Percentiles rank a stretch among this genome's conserved stretches.
Conservation (phyloP, 2,797 vertebrate species). For the Lophotriccus pileatus region DNA sequence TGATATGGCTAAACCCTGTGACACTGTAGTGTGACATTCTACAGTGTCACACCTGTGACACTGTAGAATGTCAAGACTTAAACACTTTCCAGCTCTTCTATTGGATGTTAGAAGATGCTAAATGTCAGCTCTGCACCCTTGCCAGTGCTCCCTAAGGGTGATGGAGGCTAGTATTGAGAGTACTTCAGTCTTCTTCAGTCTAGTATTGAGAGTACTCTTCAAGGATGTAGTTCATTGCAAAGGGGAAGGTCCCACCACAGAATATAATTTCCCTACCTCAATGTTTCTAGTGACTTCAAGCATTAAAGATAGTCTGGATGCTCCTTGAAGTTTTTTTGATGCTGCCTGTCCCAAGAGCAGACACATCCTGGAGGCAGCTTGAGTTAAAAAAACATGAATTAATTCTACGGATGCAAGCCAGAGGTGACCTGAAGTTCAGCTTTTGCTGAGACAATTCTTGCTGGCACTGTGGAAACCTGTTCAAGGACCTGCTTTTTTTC, state of each 20-base stretch:
- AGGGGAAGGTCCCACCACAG: background rate
- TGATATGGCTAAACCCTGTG: background rate
- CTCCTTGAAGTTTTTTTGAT: background rate
- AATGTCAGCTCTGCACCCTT: background rate
- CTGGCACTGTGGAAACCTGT: background rate
- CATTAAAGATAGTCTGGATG: background rate
- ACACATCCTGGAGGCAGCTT: background rate
- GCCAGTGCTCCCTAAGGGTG: background rate
- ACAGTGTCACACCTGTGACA: accelerated
- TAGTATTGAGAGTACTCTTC: background rate
- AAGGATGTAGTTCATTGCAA: background rate
- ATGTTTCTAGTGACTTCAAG: background rate
- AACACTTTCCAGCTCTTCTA: background rate
- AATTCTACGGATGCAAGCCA: background rate
- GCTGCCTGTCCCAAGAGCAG: background rate
- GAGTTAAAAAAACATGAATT: background rate
- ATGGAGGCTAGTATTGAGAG: background rate
- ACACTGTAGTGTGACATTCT: no score
- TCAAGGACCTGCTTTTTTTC: background rate
- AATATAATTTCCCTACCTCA: background rate
- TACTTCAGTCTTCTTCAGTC: background rate
- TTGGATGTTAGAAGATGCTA: background rate
- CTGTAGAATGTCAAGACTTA: background rate
- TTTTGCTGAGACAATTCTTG: background rate
- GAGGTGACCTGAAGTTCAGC: background rate